Conservation (phyloP, 2,797 vertebrate genomes). For the Paedocypris micromegethes region DNA sequence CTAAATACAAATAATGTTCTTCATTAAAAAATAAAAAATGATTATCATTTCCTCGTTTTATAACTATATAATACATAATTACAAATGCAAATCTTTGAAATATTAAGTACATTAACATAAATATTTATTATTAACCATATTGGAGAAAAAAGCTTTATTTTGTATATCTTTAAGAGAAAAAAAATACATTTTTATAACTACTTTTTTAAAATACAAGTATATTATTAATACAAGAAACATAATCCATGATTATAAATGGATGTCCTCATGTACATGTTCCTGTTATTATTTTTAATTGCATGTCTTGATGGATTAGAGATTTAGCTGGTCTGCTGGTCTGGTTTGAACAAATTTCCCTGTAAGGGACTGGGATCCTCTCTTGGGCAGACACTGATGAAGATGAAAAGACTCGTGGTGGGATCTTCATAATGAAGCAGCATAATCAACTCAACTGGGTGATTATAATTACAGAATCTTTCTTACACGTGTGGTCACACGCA, state of each 20-base stretch:
- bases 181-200: neutral
- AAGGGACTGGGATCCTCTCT: constrained; percentile 8
- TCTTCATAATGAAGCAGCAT: constrained; percentile 9
- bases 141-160: too few species aligned
- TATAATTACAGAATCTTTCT: constrained; percentile 17
- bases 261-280: neutral
- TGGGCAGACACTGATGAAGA: constrained; percentile 12
- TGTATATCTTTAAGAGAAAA: too few species aligned
- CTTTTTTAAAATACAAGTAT: neutral
- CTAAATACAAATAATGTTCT: too few species aligned
- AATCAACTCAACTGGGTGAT: constrained; percentile 21
- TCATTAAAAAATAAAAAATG: too few species aligned
- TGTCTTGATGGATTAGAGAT: constrained; percentile 10
- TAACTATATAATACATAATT: too few species aligned
- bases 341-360: neutral
- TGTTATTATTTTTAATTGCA: constrained; percentile 16
- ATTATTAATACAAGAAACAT: neutral
- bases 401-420: constrained; percentile 18
- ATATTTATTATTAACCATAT: too few species aligned
- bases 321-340: neutral
- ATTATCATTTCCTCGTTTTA: too few species aligned
- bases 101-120: too few species aligned
- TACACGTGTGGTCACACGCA: constrained; percentile 11
- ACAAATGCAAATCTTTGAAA: too few species aligned
- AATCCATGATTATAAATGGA: fast-evolving